Evolutionary conservation across 1,140 invertebrate genomes (phyloP).

Genomic region (Papilio polytes): DNA sequence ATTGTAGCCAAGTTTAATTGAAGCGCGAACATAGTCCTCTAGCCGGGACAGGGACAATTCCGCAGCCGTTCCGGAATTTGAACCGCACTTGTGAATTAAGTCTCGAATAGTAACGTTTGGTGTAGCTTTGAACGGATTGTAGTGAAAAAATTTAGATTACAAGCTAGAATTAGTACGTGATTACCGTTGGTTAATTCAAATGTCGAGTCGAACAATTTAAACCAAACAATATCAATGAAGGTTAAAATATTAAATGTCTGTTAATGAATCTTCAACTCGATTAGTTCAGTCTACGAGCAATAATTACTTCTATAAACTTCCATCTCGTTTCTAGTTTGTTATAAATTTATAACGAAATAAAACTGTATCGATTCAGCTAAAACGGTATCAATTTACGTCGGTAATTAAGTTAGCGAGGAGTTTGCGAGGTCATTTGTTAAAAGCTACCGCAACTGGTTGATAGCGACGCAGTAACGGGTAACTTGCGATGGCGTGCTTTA

Average conservation of each 20-base stretch:
- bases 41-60: not conserved
- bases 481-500: not conserved
- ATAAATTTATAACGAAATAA: not conserved
- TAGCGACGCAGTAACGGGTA: not conserved
- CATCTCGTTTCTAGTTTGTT: not conserved
- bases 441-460: not conserved
- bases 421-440: constrained; percentile 7
- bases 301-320: constrained; percentile 2
- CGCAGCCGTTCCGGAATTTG: not conserved
- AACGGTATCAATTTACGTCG: constrained; percentile 16
- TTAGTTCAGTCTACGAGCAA: not conserved
- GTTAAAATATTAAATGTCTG: not conserved
- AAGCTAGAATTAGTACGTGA: too few relatives aligned
- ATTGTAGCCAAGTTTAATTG: constrained; percentile 19
- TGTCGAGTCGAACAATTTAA: not conserved
- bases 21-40: not conserved
- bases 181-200: not conserved
- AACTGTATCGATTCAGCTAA: not conserved
- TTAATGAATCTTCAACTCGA: not conserved
- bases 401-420: not conserved
- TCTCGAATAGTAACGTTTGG: not conserved
- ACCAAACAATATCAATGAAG: not conserved
- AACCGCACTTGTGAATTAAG: not conserved
- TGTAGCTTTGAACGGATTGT: not conserved
- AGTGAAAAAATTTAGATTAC: not conserved